phyloP scores from a whole-genome alignment of 2,888 invertebrate species.

The Ormia ochracea region DNA sequence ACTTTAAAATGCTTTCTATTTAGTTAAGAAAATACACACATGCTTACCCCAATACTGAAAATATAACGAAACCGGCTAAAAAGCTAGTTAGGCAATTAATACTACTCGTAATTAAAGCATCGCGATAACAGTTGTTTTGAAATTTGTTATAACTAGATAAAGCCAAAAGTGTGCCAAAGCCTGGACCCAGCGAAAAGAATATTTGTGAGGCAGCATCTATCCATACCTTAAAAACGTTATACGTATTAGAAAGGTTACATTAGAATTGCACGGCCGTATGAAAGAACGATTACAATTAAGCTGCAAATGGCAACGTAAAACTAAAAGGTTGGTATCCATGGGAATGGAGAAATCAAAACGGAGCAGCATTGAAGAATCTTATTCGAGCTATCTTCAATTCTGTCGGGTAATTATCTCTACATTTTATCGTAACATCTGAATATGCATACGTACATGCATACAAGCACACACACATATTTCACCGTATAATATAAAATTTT shows the following conservation, averaged over 20 bases:
- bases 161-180: conserved; percentile 92
- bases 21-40: not conserved
- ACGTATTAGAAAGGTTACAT: not conserved
- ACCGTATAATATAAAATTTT: too few species aligned
- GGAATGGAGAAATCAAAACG: too few species aligned
- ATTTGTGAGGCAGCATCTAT: conserved; percentile 96
- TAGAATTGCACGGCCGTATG: not conserved
- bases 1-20: too few species aligned
- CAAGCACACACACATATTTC: too few species aligned
- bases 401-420: too few species aligned
- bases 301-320: too few species aligned
- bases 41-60: conserved; percentile 89
- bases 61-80: conserved; percentile 94
- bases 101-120: conserved; percentile 91
- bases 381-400: too few species aligned
- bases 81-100: conserved; percentile 96
- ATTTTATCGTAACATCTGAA: too few species aligned
- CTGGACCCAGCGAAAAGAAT: conserved; percentile 95
- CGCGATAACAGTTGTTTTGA: conserved; percentile 92
- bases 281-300: not conserved
- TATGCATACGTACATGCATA: too few species aligned
- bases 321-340: too few species aligned
- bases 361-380: too few species aligned
- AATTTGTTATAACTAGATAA: conserved; percentile 96
- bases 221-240: conserved; percentile 84